These are phyloP conservation scores for Mesitornis unicolor DNA, from an alignment of 2,113 vertebrate species.

Conservation along the genomic window DNA sequence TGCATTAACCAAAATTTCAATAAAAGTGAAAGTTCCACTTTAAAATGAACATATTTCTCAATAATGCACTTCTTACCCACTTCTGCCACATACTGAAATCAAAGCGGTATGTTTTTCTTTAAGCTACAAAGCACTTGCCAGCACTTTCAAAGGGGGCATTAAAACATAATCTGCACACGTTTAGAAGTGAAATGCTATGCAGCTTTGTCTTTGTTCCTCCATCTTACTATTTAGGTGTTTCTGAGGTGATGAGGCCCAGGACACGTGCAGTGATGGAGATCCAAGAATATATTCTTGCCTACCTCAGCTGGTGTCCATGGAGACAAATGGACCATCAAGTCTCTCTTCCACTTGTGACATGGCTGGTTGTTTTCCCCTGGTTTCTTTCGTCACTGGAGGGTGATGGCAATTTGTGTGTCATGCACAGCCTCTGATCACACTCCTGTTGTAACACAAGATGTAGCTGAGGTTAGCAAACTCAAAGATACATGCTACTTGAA, in stretches of 20 bases:
- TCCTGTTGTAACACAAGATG: slow-evolving; percentile 7
- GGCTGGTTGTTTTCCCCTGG: background rate
- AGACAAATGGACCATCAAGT: background rate
- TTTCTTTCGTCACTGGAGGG: background rate
- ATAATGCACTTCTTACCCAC: background rate
- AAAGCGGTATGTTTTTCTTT: background rate
- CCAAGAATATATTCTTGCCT: background rate
- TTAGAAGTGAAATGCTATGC: background rate
- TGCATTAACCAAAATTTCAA: background rate
- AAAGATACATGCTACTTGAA: background rate
- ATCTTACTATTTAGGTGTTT: background rate
- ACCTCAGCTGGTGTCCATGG: background rate
- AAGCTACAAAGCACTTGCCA: background rate
- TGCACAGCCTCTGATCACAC: background rate
- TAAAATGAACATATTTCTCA: background rate
- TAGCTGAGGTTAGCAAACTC: background rate
- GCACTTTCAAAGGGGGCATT: background rate
- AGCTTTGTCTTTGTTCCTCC: background rate
- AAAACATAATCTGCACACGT: background rate
- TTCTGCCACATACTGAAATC: background rate
- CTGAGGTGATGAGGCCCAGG: background rate
- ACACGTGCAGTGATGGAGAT: background rate
- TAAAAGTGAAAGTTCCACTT: background rate
- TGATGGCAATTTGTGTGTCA: background rate
- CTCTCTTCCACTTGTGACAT: background rate